A percentile compares a stretch with the other conserved stretches of the same genome.
These are phyloP conservation scores for Microchirus variegatus DNA, from an alignment of 2,797 vertebrate genomes.

Conservation along the genomic window DNA sequence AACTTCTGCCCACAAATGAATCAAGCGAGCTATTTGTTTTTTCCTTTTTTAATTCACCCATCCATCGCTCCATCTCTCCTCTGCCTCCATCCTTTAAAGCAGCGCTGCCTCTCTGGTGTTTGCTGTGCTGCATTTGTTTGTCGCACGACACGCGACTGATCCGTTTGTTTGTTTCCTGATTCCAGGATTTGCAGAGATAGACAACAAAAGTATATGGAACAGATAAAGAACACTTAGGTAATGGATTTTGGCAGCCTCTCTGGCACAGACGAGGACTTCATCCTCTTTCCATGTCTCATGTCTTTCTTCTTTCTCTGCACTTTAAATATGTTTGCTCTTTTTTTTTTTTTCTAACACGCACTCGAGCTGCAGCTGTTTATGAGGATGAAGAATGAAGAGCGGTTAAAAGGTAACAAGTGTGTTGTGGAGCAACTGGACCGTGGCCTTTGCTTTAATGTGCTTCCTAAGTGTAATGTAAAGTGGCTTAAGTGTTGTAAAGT, in stretches of 20 bases:
- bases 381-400: constrained; percentile 28
- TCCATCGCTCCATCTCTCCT: constrained; percentile 51
- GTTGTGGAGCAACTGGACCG: neutral
- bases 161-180: constrained; percentile 86
- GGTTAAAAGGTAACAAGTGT: constrained; percentile 15
- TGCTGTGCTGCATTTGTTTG: constrained; percentile 41
- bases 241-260: constrained; percentile 82
- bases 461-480: no score
- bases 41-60: constrained; percentile 12
- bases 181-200: constrained; percentile 86
- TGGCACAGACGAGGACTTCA: constrained; percentile 65
- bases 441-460: neutral
- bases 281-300: constrained; percentile 72
- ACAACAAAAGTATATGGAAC: constrained; percentile 84
- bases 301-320: constrained; percentile 57
- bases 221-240: constrained; percentile 86
- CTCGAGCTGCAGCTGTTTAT: constrained; percentile 39
- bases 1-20: constrained; percentile 47
- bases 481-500: no score
- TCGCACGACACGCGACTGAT: constrained; percentile 62
- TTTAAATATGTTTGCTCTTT: constrained; percentile 73
- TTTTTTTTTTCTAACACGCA: constrained; percentile 28
- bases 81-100: constrained; percentile 55
- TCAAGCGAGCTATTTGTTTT: constrained; percentile 8
- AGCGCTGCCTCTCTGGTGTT: constrained; percentile 48